These are phyloP conservation scores for Rhea americana DNA, from an alignment of 2,113 vertebrate species.

Conservation along the genomic window DNA sequence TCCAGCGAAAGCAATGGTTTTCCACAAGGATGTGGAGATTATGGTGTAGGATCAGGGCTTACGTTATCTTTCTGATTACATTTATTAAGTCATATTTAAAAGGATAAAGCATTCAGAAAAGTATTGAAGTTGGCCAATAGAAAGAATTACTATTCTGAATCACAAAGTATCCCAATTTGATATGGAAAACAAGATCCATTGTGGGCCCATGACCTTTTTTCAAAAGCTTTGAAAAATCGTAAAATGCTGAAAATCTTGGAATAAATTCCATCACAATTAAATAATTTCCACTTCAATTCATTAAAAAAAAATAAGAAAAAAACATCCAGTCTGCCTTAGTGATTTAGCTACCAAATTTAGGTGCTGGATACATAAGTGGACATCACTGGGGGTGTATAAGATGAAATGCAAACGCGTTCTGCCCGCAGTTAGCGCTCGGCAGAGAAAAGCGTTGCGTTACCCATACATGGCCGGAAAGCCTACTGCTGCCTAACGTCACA, in stretches of 20 bases:
- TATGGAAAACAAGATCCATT: background rate
- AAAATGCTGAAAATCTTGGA: background rate
- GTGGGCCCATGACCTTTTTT: background rate
- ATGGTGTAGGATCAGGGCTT: background rate
- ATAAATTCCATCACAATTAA: background rate
- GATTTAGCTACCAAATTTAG: background rate
- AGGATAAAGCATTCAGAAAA: background rate
- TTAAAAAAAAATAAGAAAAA: background rate
- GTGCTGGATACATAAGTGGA: background rate
- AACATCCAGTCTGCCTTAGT: background rate
- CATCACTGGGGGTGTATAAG: background rate
- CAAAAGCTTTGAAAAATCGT: background rate
- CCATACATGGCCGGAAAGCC: conserved; percentile 30
- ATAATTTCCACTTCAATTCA: background rate
- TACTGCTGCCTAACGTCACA: background rate
- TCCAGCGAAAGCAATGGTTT: background rate
- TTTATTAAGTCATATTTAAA: background rate
- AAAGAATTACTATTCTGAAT: background rate
- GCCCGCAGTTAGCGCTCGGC: rapidly evolving
- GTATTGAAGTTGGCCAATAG: background rate
- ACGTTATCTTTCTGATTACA: background rate
- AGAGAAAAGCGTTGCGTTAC: background rate
- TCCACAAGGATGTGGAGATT: background rate
- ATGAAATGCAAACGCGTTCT: background rate
- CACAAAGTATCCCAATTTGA: background rate